Percentiles rank a stretch among this genome's conserved stretches.
phyloP scores from a whole-genome alignment of 1,140 invertebrate species.

The Hirudo medicinalis region DNA sequence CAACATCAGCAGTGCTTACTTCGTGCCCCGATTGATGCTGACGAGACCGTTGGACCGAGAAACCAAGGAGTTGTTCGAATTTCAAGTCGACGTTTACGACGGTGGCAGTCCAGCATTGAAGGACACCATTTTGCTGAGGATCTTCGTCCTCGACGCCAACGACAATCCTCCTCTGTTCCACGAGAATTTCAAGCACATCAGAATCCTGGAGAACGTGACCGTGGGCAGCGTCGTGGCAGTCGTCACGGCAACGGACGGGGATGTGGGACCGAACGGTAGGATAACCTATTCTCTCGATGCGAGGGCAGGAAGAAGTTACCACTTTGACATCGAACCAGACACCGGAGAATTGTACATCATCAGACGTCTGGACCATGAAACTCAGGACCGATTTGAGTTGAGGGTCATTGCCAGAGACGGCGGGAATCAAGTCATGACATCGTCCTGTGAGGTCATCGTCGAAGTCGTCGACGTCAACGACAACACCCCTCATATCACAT shows the following conservation, averaged over 20 bases:
- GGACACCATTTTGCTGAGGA: neutral
- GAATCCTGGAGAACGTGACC: neutral
- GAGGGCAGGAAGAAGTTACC: neutral
- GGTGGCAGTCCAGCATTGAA: conserved; percentile 25
- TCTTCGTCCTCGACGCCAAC: conserved; percentile 11
- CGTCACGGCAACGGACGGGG: conserved; percentile 17
- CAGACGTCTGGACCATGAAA: neutral
- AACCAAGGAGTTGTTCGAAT: conserved; percentile 69
- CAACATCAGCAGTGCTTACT: neutral
- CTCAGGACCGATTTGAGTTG: neutral
- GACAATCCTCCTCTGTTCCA: conserved; percentile 11
- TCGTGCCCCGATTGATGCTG: neutral
- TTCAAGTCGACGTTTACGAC: conserved; percentile 42
- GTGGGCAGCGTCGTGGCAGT: conserved; percentile 14
- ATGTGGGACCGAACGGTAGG: conserved; percentile 17
- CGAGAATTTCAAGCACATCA: neutral
- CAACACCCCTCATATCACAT: conserved; percentile 4
- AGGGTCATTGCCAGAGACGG: neutral
- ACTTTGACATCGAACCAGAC: neutral
- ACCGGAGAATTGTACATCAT: neutral
- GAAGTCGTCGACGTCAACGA: conserved; percentile 10
- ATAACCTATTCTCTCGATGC: neutral
- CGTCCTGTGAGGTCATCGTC: neutral
- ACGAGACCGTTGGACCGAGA: conserved; percentile 62
- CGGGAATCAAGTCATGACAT: neutral